Base-by-base conservation (phyloP, 2,113 vertebrate genomes). In the Zosterops japonicus region DNA sequence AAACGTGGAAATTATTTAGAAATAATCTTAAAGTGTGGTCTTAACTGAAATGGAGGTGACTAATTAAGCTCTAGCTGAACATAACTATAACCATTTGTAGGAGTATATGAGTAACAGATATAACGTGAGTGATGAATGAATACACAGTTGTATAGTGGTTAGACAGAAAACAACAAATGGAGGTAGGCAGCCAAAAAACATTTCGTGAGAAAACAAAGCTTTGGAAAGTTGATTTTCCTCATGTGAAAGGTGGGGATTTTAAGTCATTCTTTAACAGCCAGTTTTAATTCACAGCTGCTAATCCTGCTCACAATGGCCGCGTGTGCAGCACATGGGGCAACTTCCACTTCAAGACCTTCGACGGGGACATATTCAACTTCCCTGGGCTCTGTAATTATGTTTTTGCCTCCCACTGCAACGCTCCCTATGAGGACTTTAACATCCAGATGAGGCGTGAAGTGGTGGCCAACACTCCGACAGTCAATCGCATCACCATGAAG, bases 271-370 rank as follows among this genome's bases (percentile, higher is more conserved):
- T 83, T 90, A 80, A 95, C 44, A 86, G 20, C 8, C 55, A 35
- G 2, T 90, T 94, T 87, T 83, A 70, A 96, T 97, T 77, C 60
- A 80, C 97, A 98, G 97, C 92, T 72, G 90, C 92, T 75, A 97
- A 98, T 68, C 90, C 94, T n/a, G 91, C 96, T 83, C 98, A 98
- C 88, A 98, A 97, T 7, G 80, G 53, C 29, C 97, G 64, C 0
- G 95, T 98, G 21, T 98, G 98, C 89, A 98, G 97, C 75, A 98
- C 97, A 1, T 98, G 97, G 97, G 97, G 98, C 33, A 95, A 93
- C 75, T 96, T 96, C 76, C 95, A 98, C 86, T 98, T 94, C 87
- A 98, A 98, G 90, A 98, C 97, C 21, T 98, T 98, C 24, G 97
- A 98, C 25, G 97, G 97, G 8, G 93, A 96, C 39, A 95, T 98